Evolutionary conservation across 2,888 invertebrate species (phyloP).

Genomic region (Andrena trimmerana): DNA sequence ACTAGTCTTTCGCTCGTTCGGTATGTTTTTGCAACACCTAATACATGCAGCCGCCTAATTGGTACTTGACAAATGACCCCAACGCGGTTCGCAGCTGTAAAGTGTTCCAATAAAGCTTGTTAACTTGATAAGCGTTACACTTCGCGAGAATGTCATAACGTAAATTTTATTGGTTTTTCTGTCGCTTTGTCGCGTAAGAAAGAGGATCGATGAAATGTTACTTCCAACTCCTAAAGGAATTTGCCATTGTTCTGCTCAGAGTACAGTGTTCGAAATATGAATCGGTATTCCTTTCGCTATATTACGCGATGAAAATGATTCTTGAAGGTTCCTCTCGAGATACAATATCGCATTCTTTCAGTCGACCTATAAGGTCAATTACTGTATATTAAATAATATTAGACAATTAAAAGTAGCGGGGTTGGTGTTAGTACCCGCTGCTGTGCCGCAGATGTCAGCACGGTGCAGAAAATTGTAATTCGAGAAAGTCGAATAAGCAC

Average conservation of each 20-base stretch:
- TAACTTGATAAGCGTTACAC: constrained; percentile 43
- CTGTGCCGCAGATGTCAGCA: constrained; percentile 34
- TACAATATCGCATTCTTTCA: too few species aligned
- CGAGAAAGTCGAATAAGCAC: constrained; percentile 67
- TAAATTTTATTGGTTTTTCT: not conserved
- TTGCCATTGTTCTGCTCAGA: not conserved
- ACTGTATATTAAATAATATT: not conserved
- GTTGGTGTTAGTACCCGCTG: not conserved
- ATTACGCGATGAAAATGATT: not conserved
- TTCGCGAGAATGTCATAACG: constrained; percentile 19
- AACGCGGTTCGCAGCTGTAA: constrained; percentile 45
- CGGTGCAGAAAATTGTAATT: constrained; percentile 13
- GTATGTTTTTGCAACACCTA: not conserved
- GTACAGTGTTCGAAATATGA: not conserved
- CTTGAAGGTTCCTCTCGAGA: too few species aligned
- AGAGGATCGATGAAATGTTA: not conserved
- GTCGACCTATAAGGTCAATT: not conserved
- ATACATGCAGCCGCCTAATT: constrained; percentile 28
- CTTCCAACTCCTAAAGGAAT: not conserved
- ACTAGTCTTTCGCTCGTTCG: not conserved
- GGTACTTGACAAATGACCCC: constrained; percentile 50
- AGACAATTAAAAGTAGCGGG: constrained; percentile 20
- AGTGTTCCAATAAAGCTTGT: constrained; percentile 53
- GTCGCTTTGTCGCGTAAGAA: not conserved
- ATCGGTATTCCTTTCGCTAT: not conserved